A percentile compares a stretch with the other conserved stretches of the same genome.
Evolutionary conservation across 2,797 vertebrate genomes (phyloP).

Genomic region (Sebastes elongatus): DNA sequence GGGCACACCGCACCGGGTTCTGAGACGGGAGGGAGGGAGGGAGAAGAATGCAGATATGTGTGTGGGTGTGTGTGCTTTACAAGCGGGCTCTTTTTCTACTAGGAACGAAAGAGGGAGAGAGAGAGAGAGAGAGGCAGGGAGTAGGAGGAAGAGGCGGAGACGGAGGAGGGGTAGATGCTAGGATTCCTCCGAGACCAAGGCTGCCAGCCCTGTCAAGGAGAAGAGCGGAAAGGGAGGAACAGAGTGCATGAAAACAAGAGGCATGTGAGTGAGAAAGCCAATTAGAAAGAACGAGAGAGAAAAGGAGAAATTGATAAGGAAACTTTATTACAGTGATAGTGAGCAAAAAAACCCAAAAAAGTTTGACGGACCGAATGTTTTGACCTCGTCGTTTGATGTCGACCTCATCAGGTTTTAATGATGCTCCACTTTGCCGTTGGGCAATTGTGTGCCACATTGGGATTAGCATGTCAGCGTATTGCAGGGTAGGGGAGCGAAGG

Average conservation of each 20-base stretch:
- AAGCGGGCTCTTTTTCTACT: not conserved
- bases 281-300: slow-evolving; percentile 1
- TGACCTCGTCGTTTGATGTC: slow-evolving; percentile 41
- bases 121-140: slow-evolving; percentile 10
- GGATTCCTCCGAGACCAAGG: slow-evolving; percentile 58
- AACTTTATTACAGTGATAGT: not conserved
- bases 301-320: slow-evolving; percentile 3
- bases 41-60: slow-evolving; percentile 13
- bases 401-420: slow-evolving; percentile 57
- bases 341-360: not conserved
- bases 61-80: not conserved
- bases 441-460: slow-evolving; percentile 25
- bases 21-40: slow-evolving; percentile 25
- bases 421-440: slow-evolving; percentile 38
- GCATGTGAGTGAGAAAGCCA: slow-evolving; percentile 2
- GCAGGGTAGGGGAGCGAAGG: slow-evolving; percentile 3
- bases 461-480: slow-evolving; percentile 45
- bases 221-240: slow-evolving; percentile 41
- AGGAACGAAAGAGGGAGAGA: slow-evolving; percentile 12
- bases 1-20: slow-evolving; percentile 34
- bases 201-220: slow-evolving; percentile 55
- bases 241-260: slow-evolving; percentile 43
- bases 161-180: slow-evolving; percentile 45
- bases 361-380: slow-evolving; percentile 18
- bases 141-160: slow-evolving; percentile 30